Evolutionary conservation across 2,113 vertebrate species (phyloP).

Genomic region (Budorcas taxicolor): DNA sequence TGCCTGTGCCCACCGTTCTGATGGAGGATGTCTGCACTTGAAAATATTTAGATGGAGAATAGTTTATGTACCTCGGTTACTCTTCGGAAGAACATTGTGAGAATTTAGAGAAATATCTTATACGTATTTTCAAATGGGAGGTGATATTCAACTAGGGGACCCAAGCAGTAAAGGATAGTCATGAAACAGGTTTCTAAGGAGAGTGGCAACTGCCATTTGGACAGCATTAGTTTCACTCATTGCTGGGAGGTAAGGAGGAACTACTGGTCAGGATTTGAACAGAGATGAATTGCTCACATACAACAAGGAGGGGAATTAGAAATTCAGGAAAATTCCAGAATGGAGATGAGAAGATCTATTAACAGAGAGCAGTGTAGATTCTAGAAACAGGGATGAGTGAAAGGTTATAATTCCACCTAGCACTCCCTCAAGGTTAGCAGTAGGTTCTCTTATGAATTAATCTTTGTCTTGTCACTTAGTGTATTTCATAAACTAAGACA

Average conservation of each 20-base stretch:
- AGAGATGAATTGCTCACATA: background rate
- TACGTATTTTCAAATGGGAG: background rate
- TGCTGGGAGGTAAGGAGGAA: background rate
- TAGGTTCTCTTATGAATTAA: background rate
- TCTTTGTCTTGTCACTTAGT: background rate
- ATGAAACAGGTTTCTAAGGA: background rate
- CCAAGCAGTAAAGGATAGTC: background rate
- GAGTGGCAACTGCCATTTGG: accelerated
- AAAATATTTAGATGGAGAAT: background rate
- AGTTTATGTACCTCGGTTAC: background rate
- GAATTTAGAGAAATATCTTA: background rate
- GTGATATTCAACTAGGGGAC: background rate
- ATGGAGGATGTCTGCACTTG: background rate
- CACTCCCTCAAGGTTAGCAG: background rate
- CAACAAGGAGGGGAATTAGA: background rate
- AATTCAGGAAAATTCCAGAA: background rate
- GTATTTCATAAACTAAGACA: background rate
- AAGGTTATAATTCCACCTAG: background rate
- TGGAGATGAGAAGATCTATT: background rate
- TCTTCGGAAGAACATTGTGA: background rate
- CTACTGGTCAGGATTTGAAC: background rate
- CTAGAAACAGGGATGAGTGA: background rate
- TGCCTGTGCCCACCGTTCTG: background rate
- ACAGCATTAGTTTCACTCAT: background rate
- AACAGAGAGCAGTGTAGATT: background rate